These are phyloP conservation scores for Acrocephalus scirpaceus DNA, from an alignment of 2,797 vertebrate genomes.

Conservation along the genomic window DNA sequence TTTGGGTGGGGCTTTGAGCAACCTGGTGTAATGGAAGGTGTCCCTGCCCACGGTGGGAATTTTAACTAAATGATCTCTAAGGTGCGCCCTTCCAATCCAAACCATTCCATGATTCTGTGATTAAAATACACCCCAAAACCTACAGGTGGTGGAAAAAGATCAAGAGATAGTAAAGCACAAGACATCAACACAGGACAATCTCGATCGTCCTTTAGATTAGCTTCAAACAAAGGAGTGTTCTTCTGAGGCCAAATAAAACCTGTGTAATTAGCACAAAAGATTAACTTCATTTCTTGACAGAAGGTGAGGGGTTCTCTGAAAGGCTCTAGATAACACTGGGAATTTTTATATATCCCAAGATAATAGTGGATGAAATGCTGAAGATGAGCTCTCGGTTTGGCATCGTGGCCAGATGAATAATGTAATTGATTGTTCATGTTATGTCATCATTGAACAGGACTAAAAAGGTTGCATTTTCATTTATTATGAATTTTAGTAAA, in stretches of 20 bases:
- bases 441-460: background rate
- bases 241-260: background rate
- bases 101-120: background rate
- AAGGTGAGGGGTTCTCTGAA: background rate
- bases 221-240: background rate
- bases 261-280: background rate
- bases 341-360: background rate
- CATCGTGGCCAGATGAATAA: accelerated
- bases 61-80: background rate
- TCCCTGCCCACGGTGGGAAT: background rate
- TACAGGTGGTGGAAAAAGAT: background rate
- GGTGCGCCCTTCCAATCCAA: background rate
- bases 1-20: background rate
- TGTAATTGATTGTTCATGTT: background rate
- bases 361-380: background rate
- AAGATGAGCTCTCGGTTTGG: background rate
- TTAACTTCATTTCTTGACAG: background rate
- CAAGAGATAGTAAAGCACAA: background rate
- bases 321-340: background rate
- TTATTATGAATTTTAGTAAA: background rate
- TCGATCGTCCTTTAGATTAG: background rate
- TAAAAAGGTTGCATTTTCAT: background rate
- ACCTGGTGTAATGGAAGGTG: background rate
- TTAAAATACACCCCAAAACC: background rate
- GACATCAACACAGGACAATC: background rate